These are phyloP conservation scores for Ichneumoninae sp. DNA, from an alignment of 2,888 invertebrate species.

Conservation along the genomic window DNA sequence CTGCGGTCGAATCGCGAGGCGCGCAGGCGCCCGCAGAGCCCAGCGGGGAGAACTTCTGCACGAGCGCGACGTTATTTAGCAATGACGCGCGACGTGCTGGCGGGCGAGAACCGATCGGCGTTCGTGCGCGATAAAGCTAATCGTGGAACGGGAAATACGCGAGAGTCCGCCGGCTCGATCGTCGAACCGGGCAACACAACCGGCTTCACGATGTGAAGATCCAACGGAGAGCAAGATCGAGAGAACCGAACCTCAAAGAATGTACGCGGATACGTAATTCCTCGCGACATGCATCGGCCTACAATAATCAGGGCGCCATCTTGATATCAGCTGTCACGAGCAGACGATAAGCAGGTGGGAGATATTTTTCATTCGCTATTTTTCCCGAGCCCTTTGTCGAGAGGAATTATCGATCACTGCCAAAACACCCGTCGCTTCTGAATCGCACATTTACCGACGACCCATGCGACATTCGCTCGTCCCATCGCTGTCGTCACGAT, in stretches of 20 bases:
- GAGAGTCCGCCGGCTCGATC: conserved; percentile 10
- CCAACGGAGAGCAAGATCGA: not conserved
- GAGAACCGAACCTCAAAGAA: not conserved
- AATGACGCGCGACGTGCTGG: conserved; percentile 73
- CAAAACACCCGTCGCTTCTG: too few relatives aligned
- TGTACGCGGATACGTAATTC: conserved; percentile 14
- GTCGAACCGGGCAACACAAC: conserved; percentile 15
- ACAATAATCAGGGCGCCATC: conserved; percentile 66
- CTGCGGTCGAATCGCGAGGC: not conserved
- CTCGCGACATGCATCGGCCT: conserved; percentile 57
- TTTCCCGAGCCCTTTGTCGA: not conserved
- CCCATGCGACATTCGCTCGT: not conserved
- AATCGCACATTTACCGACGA: not conserved
- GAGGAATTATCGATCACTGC: conserved; percentile 9
- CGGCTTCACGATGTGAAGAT: conserved; percentile 63
- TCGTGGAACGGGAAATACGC: not conserved
- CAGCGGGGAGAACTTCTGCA: not conserved
- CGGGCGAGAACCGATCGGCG: conserved; percentile 65
- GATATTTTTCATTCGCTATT: conserved; percentile 35
- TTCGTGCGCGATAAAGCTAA: conserved; percentile 63
- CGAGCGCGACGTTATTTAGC: conserved; percentile 45
- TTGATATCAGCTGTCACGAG: conserved; percentile 78
- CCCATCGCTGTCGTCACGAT: not conserved
- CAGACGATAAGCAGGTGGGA: conserved; percentile 78
- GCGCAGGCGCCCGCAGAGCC: conserved; percentile 17